phyloP scores from a whole-genome alignment of 2,888 invertebrate species.

The Drosophila tanythrix region DNA sequence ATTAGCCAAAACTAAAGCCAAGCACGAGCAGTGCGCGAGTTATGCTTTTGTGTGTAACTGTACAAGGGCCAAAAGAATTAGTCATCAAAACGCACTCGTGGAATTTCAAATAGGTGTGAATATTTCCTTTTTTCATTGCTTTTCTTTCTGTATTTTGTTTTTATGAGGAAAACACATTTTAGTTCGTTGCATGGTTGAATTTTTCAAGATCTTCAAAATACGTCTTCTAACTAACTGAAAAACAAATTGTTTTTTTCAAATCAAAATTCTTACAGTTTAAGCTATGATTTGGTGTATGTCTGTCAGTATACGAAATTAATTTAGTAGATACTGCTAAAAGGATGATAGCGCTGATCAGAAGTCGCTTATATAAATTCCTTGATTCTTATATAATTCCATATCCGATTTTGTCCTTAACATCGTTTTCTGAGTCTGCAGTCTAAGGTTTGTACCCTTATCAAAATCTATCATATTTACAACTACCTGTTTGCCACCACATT shows the following conservation, averaged over 20 bases:
- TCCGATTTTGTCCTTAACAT: neutral
- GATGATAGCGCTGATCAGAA: neutral
- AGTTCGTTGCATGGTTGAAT: neutral
- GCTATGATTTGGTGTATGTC: neutral
- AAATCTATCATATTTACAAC: neutral
- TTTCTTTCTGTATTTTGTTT: neutral
- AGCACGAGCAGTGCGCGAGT: neutral
- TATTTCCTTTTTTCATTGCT: neutral
- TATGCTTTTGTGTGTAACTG: neutral
- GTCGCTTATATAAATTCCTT: neutral
- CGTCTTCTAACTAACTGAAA: neutral
- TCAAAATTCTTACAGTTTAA: neutral
- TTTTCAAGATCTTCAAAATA: neutral
- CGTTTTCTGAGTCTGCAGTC: neutral
- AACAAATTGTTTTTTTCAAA: neutral
- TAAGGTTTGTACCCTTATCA: neutral
- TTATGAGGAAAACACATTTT: neutral
- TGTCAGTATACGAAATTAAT: neutral
- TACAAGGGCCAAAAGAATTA: neutral
- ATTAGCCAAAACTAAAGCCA: constrained; percentile 28
- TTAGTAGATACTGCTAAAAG: neutral
- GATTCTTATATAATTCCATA: neutral
- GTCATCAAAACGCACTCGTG: neutral
- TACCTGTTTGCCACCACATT: neutral
- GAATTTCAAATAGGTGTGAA: neutral